A percentile compares a stretch with the other conserved stretches of the same genome.
These are phyloP conservation scores for Mantis religiosa DNA, from an alignment of 2,888 invertebrate genomes.

Conservation along the genomic window DNA sequence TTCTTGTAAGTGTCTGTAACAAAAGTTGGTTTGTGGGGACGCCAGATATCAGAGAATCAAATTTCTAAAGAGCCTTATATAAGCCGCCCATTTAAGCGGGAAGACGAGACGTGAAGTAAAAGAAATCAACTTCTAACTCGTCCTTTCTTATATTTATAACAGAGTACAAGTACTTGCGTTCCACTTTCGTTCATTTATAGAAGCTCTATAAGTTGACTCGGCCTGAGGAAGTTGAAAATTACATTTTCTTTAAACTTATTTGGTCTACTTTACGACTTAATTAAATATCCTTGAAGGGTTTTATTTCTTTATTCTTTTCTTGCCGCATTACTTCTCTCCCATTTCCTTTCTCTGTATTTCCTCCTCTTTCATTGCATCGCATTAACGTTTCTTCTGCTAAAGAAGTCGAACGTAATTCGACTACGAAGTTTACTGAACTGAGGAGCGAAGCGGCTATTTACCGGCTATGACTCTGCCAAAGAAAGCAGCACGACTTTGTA, in stretches of 20 bases:
- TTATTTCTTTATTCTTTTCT: background rate
- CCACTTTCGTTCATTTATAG: background rate
- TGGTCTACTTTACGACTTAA: background rate
- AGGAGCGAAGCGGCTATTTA: background rate
- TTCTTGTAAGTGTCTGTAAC: background rate
- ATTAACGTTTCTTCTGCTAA: background rate
- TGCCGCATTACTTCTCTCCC: background rate
- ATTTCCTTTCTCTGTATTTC: background rate
- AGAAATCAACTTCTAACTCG: background rate
- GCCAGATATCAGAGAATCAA: background rate
- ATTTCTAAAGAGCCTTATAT: background rate
- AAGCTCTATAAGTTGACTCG: background rate
- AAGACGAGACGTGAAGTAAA: background rate
- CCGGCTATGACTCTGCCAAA: too few relatives aligned
- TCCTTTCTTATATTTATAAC: background rate
- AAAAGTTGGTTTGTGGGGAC: too few relatives aligned
- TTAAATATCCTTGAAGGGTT: background rate
- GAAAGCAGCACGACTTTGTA: background rate
- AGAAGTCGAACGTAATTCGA: background rate
- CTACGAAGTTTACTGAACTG: background rate
- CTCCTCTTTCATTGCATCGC: background rate
- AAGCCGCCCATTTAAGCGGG: background rate
- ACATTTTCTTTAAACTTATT: background rate
- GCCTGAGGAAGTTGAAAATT: background rate
- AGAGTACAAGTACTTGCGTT: background rate